Evolutionary conservation across 2,797 vertebrate genomes (phyloP), one percentile per base, ranked within the genome.

Genomic region (Novumbra hubbsi): DNA sequence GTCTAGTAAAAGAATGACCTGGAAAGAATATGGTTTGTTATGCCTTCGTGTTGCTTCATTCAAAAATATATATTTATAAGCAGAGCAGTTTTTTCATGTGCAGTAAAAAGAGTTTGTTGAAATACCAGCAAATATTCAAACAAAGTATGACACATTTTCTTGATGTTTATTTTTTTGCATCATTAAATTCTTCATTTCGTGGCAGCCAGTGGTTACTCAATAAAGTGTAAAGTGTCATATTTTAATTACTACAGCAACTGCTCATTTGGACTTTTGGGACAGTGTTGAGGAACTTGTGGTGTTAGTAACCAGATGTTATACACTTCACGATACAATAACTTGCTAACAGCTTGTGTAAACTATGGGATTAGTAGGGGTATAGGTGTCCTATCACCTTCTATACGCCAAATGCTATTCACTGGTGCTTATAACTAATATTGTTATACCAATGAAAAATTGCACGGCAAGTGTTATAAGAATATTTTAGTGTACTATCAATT

Each of bases 1-100:
- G 21, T 48, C 21, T 49, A 41, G 27, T 24, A 21, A 55, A n/a
- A 55, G 52, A n/a, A 55, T n/a, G 19, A 21, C 52, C n/a, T 57
- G 52, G 19, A 24, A 9, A 24, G 8, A 57, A 21, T n/a, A 6
- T 55, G n/a, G 8, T 55, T 57, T 55, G 8, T 24, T 9, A 57
- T 57, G 9, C 21, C 12, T 57, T 12, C 41, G 4, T 24, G n/a
- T 57, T 12, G 9, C n/a, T 24, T 21, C 52, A 55, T 55, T n/a
- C 55, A 57, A 57, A 57, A 57, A 57, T 57, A 57, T n/a, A 57
- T 55, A 57, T 57, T 57, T 57, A 57, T 57, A 57, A 12, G 52
- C 5, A 14, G 8, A 24, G 2, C 55, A 12, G n/a, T 57, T 24
- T 57, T 57, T 12, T 45, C 41, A 45, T 8, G 21, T 24, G 21